These are phyloP conservation scores for Heliconius erato DNA, from an alignment of 2,888 invertebrate species.

Conservation along the genomic window DNA sequence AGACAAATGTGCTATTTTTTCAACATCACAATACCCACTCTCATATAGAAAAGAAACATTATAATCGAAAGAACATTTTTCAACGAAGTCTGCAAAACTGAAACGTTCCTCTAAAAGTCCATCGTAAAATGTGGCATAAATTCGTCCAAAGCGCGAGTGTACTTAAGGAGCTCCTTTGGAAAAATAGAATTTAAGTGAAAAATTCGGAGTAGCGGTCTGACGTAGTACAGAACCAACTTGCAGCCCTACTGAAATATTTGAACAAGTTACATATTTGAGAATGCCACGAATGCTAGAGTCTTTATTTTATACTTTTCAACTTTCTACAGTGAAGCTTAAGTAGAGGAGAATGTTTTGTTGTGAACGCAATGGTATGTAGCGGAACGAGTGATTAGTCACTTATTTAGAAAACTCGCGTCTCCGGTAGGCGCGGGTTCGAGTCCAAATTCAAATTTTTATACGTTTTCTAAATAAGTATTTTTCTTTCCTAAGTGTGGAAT, in stretches of 20 bases:
- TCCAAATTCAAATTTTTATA: no score
- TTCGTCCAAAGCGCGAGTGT: constrained; percentile 22
- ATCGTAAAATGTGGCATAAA: constrained; percentile 33
- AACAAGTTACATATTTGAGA: constrained; percentile 18
- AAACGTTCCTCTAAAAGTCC: constrained; percentile 18
- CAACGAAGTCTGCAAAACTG: constrained; percentile 24
- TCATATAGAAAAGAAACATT: not conserved
- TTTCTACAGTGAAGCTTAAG: not conserved
- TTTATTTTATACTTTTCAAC: constrained; percentile 8
- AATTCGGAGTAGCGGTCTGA: constrained; percentile 23
- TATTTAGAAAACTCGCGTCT: no score
- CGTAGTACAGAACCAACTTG: constrained; percentile 1
- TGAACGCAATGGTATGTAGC: not conserved
- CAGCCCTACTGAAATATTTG: constrained; percentile 6
- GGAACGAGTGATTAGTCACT: not conserved
- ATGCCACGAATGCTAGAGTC: constrained; percentile 7
- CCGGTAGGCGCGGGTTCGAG: no score
- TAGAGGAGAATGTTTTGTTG: not conserved
- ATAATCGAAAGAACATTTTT: not conserved
- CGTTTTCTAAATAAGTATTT: no score
- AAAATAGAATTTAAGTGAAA: constrained; percentile 32
- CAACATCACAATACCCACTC: not conserved
- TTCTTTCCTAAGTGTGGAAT: no score
- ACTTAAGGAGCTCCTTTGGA: constrained; percentile 33
- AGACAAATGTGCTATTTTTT: not conserved